Evolutionary conservation across 1,140 invertebrate species (phyloP), one percentile per base, ranked within the genome.

Genomic region (Bathynomus jamesi): DNA sequence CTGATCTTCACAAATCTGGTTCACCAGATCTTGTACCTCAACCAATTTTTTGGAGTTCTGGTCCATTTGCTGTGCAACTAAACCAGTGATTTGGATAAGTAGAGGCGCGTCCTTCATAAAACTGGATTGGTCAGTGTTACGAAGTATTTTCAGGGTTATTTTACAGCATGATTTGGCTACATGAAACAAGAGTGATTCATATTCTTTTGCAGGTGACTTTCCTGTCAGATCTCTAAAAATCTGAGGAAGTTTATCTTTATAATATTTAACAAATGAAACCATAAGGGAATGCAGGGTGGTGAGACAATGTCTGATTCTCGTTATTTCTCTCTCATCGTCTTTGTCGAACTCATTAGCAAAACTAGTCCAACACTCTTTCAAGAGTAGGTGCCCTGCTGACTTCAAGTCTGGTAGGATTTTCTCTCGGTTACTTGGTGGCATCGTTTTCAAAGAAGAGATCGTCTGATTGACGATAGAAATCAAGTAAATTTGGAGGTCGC

Each of bases 211-310:
- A 7, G 72, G 69, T 28, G 61, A 71, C 30, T 71, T 76, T 61
- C 46, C 69, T n/a, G 69, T 65, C 11, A 76, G 13, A 11, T 76
- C 75, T 61, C 69, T 76, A 28, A 76, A 40, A 29, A 76, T 66
- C 32, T 69, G 28, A 53, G 70, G 67, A 29, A 76, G 63, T 69
- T 76, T 76, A 40, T 71, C 61, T 2, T 70, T 69, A 63, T 73
- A 73, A 25, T 65, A 68, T 31, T 69, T 73, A 61, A 27, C 53
- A 28, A 73, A 76, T 17, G 30, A 66, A 17, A 60, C 62, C 5
- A 76, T 64, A 27, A 76, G 53, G 25, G 72, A 28, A 13, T 60
- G 60, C 46, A 76, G 24, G 61, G 72, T 61, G 5, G 29, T 61
- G 4, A 76, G 32, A 67, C 71, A 65, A 8, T 66, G 65, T 17